These are phyloP conservation scores for Scrobipalpa costella DNA, from an alignment of 2,888 invertebrate genomes.

Conservation along the genomic window DNA sequence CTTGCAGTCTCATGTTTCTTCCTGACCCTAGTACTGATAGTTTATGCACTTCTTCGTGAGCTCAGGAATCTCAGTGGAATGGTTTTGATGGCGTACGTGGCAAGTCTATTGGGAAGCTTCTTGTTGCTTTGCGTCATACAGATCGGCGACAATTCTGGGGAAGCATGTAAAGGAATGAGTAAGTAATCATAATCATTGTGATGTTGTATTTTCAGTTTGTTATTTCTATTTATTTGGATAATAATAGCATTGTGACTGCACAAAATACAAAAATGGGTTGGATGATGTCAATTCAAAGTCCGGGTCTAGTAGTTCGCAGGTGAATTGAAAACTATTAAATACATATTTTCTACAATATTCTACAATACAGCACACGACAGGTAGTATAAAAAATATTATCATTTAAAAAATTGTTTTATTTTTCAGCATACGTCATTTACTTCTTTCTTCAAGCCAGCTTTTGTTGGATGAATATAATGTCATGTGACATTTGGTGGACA, in stretches of 20 bases:
- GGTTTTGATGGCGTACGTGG: constrained; percentile 59
- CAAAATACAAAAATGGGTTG: no score
- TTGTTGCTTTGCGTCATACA: constrained; percentile 49
- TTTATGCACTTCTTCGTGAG: constrained; percentile 52
- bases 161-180: constrained; percentile 48
- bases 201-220: neutral
- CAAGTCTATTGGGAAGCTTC: constrained; percentile 52
- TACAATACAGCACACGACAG: no score
- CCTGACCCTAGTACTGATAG: constrained; percentile 50
- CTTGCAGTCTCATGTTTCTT: constrained; percentile 52
- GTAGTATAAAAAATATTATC: no score
- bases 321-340: no score
- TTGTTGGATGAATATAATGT: constrained; percentile 75
- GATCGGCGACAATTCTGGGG: constrained; percentile 26
- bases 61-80: constrained; percentile 54
- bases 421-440: constrained; percentile 58
- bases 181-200: constrained; percentile 41
- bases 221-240: no score
- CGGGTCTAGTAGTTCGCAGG: no score
- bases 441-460: constrained; percentile 64
- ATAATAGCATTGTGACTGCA: no score
- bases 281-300: no score
- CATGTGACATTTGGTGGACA: constrained; percentile 72
- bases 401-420: no score
- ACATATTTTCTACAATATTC: no score